Conservation (phyloP, 2,888 invertebrate genomes). For the Megaustenia siamemsis region DNA sequence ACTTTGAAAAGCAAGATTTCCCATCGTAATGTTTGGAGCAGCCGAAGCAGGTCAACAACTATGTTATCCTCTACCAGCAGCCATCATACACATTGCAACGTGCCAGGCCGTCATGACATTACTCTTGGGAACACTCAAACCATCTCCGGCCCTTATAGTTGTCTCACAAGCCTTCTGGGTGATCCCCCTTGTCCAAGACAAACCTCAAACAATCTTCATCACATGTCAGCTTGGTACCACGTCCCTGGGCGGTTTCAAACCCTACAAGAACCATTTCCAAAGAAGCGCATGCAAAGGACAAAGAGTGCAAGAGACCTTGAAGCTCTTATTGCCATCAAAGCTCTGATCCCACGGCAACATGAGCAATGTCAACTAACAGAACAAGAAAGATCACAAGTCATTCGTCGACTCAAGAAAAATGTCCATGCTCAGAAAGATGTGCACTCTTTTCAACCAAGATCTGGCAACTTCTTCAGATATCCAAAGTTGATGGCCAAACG, state of each 20-base stretch:
- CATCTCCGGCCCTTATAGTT: conserved; percentile 71
- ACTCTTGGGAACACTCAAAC: conserved; percentile 65
- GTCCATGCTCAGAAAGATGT: neutral
- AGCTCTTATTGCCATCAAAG: conserved; percentile 44
- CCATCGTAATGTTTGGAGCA: conserved; percentile 56
- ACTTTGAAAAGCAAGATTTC: neutral
- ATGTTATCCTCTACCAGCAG: conserved; percentile 41
- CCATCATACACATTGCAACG: conserved; percentile 63
- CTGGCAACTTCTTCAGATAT: neutral
- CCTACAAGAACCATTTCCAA: conserved; percentile 54
- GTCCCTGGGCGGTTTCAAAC: conserved; percentile 76
- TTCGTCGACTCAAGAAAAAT: neutral
- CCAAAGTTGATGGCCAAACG: neutral
- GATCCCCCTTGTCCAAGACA: conserved; percentile 62
- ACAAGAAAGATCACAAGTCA: neutral
- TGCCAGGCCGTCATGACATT: conserved; percentile 68
- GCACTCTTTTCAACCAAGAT: neutral
- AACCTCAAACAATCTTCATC: conserved; percentile 61
- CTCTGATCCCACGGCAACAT: neutral
- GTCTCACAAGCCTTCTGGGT: conserved; percentile 67
- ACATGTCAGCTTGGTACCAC: conserved; percentile 77
- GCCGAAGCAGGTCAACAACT: conserved; percentile 57
- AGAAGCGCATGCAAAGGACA: conserved; percentile 54
- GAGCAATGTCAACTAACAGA: neutral
- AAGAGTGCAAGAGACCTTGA: conserved; percentile 50